Percentiles rank a stretch among this genome's conserved stretches.
Conservation (phyloP, 2,888 invertebrate genomes). For the Trissoscelio sp. region DNA sequence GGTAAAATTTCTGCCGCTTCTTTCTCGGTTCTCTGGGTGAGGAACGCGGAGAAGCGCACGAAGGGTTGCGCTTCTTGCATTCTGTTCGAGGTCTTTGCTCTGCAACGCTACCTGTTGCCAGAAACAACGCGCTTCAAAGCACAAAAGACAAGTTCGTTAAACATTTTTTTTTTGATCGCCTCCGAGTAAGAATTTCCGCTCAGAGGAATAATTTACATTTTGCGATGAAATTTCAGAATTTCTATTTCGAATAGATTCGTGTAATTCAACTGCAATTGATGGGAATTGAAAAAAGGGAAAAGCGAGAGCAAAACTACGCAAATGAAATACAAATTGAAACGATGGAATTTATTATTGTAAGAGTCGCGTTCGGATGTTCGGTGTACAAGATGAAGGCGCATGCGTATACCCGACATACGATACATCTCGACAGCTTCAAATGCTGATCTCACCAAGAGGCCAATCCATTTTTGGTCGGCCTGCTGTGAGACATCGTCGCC, state of each 20-base stretch:
- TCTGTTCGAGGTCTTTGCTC: slow-evolving; percentile 79
- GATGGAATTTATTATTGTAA: slow-evolving; percentile 61
- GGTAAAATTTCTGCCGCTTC: slow-evolving; percentile 36
- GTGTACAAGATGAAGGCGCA: slow-evolving; percentile 51
- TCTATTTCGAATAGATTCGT: neutral
- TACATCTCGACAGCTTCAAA: slow-evolving; percentile 63
- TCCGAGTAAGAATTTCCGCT: neutral
- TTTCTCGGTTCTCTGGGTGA: neutral
- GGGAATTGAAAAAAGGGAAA: slow-evolving; percentile 1
- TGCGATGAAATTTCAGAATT: neutral
- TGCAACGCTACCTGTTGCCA: slow-evolving; percentile 79
- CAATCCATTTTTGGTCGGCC: slow-evolving; percentile 69
- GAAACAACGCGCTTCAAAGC: slow-evolving; percentile 71
- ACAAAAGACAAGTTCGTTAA: slow-evolving; percentile 35
- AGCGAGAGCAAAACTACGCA: slow-evolving; percentile 7
- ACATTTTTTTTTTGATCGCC: slow-evolving; percentile 12
- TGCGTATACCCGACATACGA: slow-evolving; percentile 68
- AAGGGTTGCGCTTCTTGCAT: slow-evolving; percentile 74
- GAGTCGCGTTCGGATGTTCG: slow-evolving; percentile 58
- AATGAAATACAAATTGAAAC: slow-evolving; percentile 43
- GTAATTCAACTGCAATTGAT: neutral
- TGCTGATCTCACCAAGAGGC: slow-evolving; percentile 66
- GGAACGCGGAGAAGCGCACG: slow-evolving; percentile 28
- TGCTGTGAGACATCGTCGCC: slow-evolving; percentile 54
- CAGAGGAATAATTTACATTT: neutral